phyloP scores from a whole-genome alignment of 1,140 invertebrate species.

The Cherax quadricarinatus region DNA sequence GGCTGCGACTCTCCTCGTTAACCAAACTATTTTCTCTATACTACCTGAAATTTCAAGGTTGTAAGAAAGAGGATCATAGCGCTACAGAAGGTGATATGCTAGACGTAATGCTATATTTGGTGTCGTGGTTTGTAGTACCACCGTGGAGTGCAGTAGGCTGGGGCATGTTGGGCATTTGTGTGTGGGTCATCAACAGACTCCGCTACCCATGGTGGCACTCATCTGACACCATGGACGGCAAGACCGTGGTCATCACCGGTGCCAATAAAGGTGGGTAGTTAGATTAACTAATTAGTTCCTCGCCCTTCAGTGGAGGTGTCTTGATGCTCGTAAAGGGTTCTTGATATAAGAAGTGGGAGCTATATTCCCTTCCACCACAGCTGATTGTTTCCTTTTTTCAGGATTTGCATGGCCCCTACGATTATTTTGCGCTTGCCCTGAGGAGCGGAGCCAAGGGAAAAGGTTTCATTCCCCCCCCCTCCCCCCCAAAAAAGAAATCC shows the following conservation, averaged over 20 bases:
- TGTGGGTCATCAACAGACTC: constrained; percentile 5
- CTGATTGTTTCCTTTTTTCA: too few relatives aligned
- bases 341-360: neutral
- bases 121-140: neutral
- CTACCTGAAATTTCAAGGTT: too few relatives aligned
- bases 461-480: too few relatives aligned
- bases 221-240: neutral
- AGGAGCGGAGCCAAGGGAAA: neutral
- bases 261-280: constrained; percentile 28
- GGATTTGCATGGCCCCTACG: neutral
- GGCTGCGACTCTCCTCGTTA: too few relatives aligned
- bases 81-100: too few relatives aligned
- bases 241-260: constrained; percentile 41
- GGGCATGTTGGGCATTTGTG: neutral
- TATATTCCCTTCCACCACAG: neutral
- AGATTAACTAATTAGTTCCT: neutral
- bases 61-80: too few relatives aligned
- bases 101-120: neutral
- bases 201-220: neutral
- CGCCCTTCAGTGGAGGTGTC: too few relatives aligned
- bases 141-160: constrained; percentile 2
- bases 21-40: too few relatives aligned
- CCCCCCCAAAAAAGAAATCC: too few relatives aligned
- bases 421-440: neutral
- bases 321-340: too few relatives aligned